Conservation (phyloP, 2,113 vertebrate species). For the Poeciliopsis occidentalis region DNA sequence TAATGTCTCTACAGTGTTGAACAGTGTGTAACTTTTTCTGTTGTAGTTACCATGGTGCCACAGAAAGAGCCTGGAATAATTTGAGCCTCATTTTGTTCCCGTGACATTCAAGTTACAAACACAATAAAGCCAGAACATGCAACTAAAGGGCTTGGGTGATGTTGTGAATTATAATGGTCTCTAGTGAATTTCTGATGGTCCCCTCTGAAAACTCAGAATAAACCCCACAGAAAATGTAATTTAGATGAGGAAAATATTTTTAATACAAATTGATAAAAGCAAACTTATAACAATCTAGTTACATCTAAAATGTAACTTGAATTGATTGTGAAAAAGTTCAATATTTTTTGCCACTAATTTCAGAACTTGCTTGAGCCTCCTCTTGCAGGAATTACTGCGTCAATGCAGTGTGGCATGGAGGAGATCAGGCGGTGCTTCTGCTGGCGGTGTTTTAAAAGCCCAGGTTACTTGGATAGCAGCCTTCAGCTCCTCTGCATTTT, state of each 20-base stretch:
- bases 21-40: conserved; percentile 31
- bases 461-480: too few species aligned
- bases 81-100: conserved; percentile 52
- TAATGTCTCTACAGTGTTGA: conserved; percentile 11
- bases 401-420: background rate
- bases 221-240: too few species aligned
- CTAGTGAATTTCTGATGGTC: conserved; percentile 9
- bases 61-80: conserved; percentile 47
- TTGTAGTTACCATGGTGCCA: conserved; percentile 63
- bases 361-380: too few species aligned
- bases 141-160: conserved; percentile 17
- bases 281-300: too few species aligned
- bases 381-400: background rate
- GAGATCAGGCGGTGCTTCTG: background rate
- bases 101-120: conserved; percentile 52
- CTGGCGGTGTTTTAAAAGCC: too few species aligned
- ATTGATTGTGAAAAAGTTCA: too few species aligned
- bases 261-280: too few species aligned
- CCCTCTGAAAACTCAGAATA: background rate
- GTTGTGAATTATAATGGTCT: conserved; percentile 47
- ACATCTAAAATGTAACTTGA: too few species aligned
- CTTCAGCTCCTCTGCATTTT: too few species aligned
- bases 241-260: too few species aligned
- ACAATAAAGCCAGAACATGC: conserved; percentile 31
- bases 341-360: too few species aligned